Evolutionary conservation across 2,113 vertebrate species (phyloP).

Genomic region (Sclerurus mexicanus): DNA sequence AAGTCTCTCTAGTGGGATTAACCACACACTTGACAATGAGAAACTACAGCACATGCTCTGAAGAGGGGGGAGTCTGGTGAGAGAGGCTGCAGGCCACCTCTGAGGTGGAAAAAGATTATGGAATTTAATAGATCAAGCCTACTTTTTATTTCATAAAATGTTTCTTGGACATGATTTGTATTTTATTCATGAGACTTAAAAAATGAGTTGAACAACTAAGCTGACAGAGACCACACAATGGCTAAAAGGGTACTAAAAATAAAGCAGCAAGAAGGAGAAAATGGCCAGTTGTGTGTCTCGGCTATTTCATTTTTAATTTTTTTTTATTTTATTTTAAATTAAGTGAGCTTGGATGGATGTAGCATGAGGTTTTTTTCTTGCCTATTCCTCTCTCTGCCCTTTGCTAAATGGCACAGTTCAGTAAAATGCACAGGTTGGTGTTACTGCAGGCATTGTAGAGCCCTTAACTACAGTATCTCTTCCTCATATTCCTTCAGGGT

Average conservation of each 20-base stretch:
- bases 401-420: conserved; percentile 67
- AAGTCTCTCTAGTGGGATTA: neutral
- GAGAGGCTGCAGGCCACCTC: neutral
- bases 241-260: conserved; percentile 1
- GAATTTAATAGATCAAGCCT: neutral
- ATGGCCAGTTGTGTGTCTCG: neutral
- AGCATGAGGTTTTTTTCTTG: neutral
- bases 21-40: fast-evolving
- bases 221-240: neutral
- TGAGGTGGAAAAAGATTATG: neutral
- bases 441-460: conserved; percentile 34
- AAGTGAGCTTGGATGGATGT: neutral
- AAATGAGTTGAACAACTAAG: neutral
- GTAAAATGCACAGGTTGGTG: conserved; percentile 26
- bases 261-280: neutral
- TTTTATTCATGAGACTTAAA: conserved; percentile 29
- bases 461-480: conserved; percentile 21
- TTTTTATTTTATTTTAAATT: neutral
- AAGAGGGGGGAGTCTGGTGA: neutral
- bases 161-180: neutral
- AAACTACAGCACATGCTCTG: neutral
- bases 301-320: neutral
- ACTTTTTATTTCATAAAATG: neutral
- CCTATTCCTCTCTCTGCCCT: conserved; percentile 36
- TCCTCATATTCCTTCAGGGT: conserved; percentile 52